These are phyloP conservation scores for Microchrysa polita DNA, from an alignment of 2,888 invertebrate genomes.

Conservation along the genomic window DNA sequence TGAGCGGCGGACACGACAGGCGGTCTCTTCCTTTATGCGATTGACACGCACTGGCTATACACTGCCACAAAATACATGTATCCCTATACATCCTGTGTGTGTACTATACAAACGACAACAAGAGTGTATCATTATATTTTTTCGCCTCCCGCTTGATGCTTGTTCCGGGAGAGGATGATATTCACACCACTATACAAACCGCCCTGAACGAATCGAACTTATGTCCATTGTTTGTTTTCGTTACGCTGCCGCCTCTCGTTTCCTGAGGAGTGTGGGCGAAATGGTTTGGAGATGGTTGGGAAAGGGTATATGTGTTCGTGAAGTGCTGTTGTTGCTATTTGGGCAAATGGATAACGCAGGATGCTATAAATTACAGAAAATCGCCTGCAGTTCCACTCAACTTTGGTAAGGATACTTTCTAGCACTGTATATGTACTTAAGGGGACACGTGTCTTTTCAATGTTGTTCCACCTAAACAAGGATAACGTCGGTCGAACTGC, in stretches of 20 bases:
- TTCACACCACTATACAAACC: constrained; percentile 43
- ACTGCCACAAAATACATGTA: neutral
- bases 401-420: constrained; percentile 32
- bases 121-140: constrained; percentile 29
- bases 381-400: constrained; percentile 41
- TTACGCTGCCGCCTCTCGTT: constrained; percentile 37
- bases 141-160: neutral
- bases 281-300: no score
- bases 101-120: constrained; percentile 9
- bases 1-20: constrained; percentile 37
- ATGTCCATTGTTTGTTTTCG: constrained; percentile 45
- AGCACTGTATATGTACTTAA: constrained; percentile 51
- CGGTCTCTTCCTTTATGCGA: constrained; percentile 19
- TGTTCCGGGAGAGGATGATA: constrained; percentile 31
- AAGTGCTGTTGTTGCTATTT: neutral
- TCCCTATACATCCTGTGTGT: neutral
- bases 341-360: constrained; percentile 39
- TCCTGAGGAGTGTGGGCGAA: constrained; percentile 25
- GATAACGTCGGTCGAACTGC: constrained; percentile 45
- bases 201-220: constrained; percentile 43
- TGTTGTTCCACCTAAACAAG: constrained; percentile 54
- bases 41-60: neutral
- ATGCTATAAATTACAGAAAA: constrained; percentile 43
- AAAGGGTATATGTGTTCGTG: no score
- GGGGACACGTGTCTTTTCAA: constrained; percentile 53